These are phyloP conservation scores for Bombus huntii DNA, from an alignment of 1,140 invertebrate species.

Conservation along the genomic window DNA sequence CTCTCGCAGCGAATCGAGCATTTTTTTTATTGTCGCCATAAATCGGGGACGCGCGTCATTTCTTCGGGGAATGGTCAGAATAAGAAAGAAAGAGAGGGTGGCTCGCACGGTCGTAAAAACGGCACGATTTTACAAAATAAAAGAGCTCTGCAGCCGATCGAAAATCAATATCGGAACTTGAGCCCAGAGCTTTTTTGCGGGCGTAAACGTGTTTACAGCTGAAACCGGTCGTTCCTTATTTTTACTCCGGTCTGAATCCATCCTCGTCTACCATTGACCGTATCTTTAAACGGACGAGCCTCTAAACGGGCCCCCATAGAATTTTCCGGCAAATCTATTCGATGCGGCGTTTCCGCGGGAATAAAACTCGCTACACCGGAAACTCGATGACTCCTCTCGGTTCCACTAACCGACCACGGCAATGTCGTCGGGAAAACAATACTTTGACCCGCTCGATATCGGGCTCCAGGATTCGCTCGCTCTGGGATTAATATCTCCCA, in stretches of 20 bases:
- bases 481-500: conserved; percentile 30
- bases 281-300: background rate
- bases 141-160: conserved; percentile 50
- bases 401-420: conserved; percentile 1
- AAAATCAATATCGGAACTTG: conserved; percentile 56
- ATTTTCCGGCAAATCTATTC: conserved; percentile 41
- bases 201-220: conserved; percentile 60
- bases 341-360: conserved; percentile 15
- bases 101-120: conserved; percentile 42
- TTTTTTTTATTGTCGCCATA: conserved; percentile 56
- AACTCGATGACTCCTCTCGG: background rate
- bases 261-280: background rate
- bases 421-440: conserved; percentile 25
- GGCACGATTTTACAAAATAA: conserved; percentile 60
- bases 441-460: conserved; percentile 24
- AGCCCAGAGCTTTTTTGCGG: conserved; percentile 14
- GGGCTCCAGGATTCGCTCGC: background rate
- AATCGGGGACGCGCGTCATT: conserved; percentile 43
- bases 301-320: conserved; percentile 21
- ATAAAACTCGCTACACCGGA: conserved; percentile 31
- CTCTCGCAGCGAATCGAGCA: conserved; percentile 35
- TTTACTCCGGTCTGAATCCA: conserved; percentile 9
- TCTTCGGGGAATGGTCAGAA: background rate
- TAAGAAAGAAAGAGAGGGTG: background rate
- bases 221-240: conserved; percentile 43